Conservation (phyloP, 2,113 vertebrate species). For the Psilopsiagon aymara region DNA sequence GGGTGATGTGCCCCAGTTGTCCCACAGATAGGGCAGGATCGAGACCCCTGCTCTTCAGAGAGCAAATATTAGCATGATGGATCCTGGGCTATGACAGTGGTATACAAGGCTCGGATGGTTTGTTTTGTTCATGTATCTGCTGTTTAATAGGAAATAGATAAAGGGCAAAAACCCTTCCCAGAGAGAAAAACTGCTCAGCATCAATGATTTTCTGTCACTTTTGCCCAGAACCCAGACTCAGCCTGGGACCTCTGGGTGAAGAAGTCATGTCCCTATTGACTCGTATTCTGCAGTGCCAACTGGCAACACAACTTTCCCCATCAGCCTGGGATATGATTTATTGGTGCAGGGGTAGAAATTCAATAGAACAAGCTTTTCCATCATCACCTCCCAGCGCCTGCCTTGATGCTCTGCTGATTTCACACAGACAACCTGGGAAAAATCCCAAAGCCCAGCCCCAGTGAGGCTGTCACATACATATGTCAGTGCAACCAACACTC, state of each 20-base stretch:
- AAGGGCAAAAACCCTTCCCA: neutral
- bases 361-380: neutral
- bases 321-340: slow-evolving; percentile 2
- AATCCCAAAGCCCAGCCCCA: neutral
- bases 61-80: neutral
- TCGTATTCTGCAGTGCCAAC: neutral
- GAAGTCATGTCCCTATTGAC: slow-evolving; percentile 7
- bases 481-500: neutral
- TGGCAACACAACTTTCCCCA: neutral
- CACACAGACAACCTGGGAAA: neutral
- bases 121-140: neutral
- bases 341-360: neutral
- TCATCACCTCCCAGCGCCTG: neutral
- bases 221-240: neutral
- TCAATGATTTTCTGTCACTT: slow-evolving; percentile 46
- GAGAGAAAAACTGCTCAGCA: neutral
- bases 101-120: neutral
- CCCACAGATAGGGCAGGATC: neutral
- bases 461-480: neutral
- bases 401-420: neutral
- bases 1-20: neutral
- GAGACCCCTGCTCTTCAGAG: neutral
- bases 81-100: neutral
- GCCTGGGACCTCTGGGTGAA: neutral
- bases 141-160: neutral